Base-by-base conservation (phyloP, 2,797 vertebrate genomes). In the Acanthurus leucopareius region DNA sequence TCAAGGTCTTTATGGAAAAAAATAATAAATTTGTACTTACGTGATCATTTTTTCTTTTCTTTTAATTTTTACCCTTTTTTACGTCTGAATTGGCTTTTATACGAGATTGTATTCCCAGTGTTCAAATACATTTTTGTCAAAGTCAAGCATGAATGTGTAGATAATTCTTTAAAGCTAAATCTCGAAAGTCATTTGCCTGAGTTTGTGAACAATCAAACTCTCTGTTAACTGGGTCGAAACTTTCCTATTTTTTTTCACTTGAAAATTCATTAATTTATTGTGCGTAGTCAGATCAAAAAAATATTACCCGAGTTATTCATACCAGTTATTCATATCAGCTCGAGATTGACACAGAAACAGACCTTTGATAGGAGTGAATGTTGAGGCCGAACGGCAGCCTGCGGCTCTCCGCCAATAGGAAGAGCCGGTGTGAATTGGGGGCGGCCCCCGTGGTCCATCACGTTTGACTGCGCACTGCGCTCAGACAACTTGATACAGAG, bases 401-500 rank as follows among this genome's bases (percentile, higher is more conserved):
- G 25, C 40, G 25, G 49, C 42, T 71, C 63, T 78, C 65, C 66
- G 19, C 93, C 92, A 93, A 94, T 93, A 15, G 85, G 56, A 81
- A 65, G 67, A 16, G 58, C 2, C 13, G 15, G 1, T 53, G 35
- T 9, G 32, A 2, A 35, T 16, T 1, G 61, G 57, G 77, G 92
- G 92, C 88, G 93, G 91, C 75, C 0, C 62, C 45, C 42, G 3
- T 0, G 2, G 10, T 68, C 5, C 2, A 89, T 85, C 90, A 94
- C 0, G 89, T 85, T 92, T 28, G 92, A 52, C 4, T 93, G 93
- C 58, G 14, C 82, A 64, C 83, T 81, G 89, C 88, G 86, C 68
- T 83, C 84, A 71, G 87, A 88, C 91, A 92, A 93, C 90, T 94
- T 93, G 91, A 91, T 86, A 86, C 84, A 92, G 93, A 92, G 93